phyloP scores from a whole-genome alignment of 2,113 vertebrate genomes.

The Scytalopus superciliaris region DNA sequence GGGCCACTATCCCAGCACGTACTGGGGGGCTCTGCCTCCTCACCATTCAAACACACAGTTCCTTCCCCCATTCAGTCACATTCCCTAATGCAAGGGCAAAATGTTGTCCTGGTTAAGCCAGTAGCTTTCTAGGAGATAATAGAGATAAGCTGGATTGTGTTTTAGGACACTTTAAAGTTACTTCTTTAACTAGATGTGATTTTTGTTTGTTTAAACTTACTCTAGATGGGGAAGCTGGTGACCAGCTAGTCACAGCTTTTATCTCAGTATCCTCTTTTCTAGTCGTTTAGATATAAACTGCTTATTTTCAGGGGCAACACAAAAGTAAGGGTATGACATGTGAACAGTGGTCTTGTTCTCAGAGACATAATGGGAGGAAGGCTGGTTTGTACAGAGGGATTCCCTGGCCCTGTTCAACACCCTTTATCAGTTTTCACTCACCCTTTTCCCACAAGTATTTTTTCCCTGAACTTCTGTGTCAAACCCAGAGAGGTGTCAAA shows the following conservation, averaged over 20 bases:
- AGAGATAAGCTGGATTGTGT: background rate
- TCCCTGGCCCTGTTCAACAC: background rate
- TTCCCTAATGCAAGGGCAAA: background rate
- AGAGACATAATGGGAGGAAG: background rate
- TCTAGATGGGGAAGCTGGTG: background rate
- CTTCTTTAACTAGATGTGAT: background rate
- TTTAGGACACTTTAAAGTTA: background rate
- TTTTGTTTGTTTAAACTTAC: background rate
- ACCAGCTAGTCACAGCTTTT: background rate
- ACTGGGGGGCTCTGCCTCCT: background rate
- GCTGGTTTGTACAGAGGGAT: background rate
- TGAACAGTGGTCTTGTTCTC: background rate
- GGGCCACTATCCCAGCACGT: background rate
- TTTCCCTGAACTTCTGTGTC: background rate
- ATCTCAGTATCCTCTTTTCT: background rate
- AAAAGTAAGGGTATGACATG: background rate
- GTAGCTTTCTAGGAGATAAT: background rate
- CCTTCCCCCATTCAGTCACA: background rate
- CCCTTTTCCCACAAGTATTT: background rate
- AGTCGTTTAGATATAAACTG: background rate
- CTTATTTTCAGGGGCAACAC: background rate
- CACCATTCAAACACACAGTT: background rate
- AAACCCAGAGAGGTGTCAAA: background rate
- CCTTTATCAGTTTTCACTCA: background rate
- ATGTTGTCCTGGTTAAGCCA: background rate